These are phyloP conservation scores for Pseudomyrmex flavicornis DNA, from an alignment of 1,140 invertebrate genomes.

Conservation along the genomic window DNA sequence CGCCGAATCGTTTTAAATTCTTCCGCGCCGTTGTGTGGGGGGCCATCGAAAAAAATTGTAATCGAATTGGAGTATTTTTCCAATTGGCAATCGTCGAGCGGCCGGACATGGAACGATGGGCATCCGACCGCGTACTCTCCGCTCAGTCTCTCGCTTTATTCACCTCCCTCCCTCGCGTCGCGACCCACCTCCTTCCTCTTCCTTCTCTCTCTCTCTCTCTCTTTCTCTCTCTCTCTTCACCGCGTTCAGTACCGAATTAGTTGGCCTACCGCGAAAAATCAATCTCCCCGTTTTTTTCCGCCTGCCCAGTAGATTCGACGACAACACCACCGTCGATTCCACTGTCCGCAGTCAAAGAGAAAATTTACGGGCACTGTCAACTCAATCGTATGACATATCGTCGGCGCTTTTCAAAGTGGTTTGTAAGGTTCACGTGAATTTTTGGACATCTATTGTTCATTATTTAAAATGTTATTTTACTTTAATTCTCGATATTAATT, in stretches of 20 bases:
- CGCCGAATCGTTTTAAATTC: slow-evolving; percentile 70
- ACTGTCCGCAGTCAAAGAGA: slow-evolving; percentile 64
- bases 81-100: slow-evolving; percentile 76
- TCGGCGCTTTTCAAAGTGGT: background rate
- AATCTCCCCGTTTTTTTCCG: slow-evolving; percentile 77
- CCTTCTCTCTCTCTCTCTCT: background rate
- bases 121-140: slow-evolving; percentile 55
- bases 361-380: slow-evolving; percentile 50
- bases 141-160: slow-evolving; percentile 48
- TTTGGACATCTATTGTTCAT: background rate
- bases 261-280: slow-evolving; percentile 81
- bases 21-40: slow-evolving; percentile 65
- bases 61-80: slow-evolving; percentile 77
- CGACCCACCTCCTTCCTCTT: slow-evolving; percentile 49
- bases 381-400: slow-evolving; percentile 17
- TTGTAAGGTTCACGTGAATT: background rate
- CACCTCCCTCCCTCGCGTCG: background rate
- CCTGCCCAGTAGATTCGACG: slow-evolving; percentile 58
- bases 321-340: slow-evolving; percentile 71
- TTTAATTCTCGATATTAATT: background rate
- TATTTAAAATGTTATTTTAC: background rate
- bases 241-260: slow-evolving; percentile 75
- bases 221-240: background rate
- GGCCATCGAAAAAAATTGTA: slow-evolving; percentile 74
- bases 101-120: slow-evolving; percentile 65